phyloP scores from a whole-genome alignment of 37 sponge, comb jelly and placozoan species.

The Tethya wilhelma region DNA sequence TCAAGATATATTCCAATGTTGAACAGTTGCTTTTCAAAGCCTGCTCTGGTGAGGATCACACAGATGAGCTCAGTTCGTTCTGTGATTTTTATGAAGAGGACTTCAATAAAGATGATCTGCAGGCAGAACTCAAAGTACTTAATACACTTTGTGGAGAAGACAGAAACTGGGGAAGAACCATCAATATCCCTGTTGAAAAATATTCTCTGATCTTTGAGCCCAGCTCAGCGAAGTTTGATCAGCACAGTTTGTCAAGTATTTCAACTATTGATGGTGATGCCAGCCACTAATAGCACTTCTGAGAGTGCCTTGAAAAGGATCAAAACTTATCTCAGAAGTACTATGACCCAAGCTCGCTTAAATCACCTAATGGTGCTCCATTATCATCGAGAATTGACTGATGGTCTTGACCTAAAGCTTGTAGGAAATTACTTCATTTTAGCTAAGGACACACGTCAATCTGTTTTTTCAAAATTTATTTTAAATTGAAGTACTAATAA shows the following conservation, averaged over 20 bases:
- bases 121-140: constrained; percentile 48
- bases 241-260: constrained; percentile 59
- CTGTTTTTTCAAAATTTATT: constrained; percentile 32
- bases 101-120: constrained; percentile 46
- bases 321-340: constrained; percentile 74
- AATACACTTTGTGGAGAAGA: constrained; percentile 27
- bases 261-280: constrained; percentile 70
- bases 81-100: constrained; percentile 45
- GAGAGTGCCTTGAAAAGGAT: constrained; percentile 78
- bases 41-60: constrained; percentile 26
- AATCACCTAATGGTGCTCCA: constrained; percentile 76
- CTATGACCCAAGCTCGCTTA: constrained; percentile 67
- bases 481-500: no score
- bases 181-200: constrained; percentile 46
- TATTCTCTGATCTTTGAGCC: constrained; percentile 34
- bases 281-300: constrained; percentile 73
- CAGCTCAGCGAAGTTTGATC: constrained; percentile 20
- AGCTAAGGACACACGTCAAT: constrained; percentile 35
- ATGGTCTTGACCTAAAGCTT: constrained; percentile 42
- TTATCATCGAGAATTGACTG: constrained; percentile 60
- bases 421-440: constrained; percentile 62
- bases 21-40: constrained; percentile 69
- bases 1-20: constrained; percentile 57
- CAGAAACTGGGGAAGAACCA: constrained; percentile 47
- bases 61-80: constrained; percentile 49